Conservation (phyloP, 2,797 vertebrate genomes). For the Siniperca obscura region DNA sequence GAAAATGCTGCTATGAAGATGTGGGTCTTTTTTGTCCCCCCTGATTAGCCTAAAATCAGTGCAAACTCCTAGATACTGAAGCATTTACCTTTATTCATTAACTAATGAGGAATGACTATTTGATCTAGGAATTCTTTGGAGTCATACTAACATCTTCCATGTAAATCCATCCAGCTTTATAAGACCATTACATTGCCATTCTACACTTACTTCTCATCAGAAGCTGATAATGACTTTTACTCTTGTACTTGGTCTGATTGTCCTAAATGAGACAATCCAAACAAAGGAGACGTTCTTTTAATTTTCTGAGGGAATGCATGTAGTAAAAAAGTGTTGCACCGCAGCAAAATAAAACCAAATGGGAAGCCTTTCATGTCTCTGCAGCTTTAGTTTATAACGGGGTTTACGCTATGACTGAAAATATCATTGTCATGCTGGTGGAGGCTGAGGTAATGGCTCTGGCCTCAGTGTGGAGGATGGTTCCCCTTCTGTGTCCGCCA, state of each 20-base stretch:
- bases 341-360: conserved; percentile 77
- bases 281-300: conserved; percentile 65
- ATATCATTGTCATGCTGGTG: conserved; percentile 79
- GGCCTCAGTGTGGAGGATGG: conserved; percentile 54
- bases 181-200: conserved; percentile 32
- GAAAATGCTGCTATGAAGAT: conserved; percentile 32
- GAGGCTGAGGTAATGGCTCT: conserved; percentile 80
- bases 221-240: conserved; percentile 69
- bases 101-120: conserved; percentile 29
- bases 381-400: conserved; percentile 74
- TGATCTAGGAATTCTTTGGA: conserved; percentile 26
- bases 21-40: conserved; percentile 8
- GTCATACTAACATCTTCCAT: conserved; percentile 36
- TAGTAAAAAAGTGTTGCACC: conserved; percentile 75
- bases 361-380: conserved; percentile 75
- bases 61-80: not conserved
- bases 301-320: conserved; percentile 57
- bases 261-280: conserved; percentile 47
- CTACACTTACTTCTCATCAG: conserved; percentile 51
- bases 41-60: conserved; percentile 35
- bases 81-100: conserved; percentile 15
- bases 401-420: conserved; percentile 76
- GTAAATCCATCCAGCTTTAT: conserved; percentile 23
- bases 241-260: conserved; percentile 61
- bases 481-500: conserved; percentile 38